Evolutionary conservation across 2,797 vertebrate genomes (phyloP), one percentile per base, ranked within the genome.

Genomic region (Trematomus bernacchii): DNA sequence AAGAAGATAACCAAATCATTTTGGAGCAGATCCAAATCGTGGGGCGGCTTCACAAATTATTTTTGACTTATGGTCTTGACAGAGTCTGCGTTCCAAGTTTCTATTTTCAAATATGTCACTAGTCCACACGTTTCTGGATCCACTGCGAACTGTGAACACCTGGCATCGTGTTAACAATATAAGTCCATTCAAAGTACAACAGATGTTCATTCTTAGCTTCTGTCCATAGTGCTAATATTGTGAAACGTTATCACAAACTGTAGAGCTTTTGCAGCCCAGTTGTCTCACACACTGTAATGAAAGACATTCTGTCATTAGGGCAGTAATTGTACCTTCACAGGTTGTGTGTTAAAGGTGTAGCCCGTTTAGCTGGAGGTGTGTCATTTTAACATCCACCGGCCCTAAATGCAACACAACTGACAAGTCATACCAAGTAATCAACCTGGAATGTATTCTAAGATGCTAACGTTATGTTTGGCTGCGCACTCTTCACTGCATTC

Each of bases 311-410:
- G 57, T 52, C 53, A 76, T 47, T 55, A 47, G 14, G 1, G 43
- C 42, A 9, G 23, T 6, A 33, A 23, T n/a, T 58, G 48, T 16
- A 30, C 13, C 15, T 64, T 4, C 18, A 71, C 40, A 11, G 48
- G 18, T 51, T 64, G 72, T 79, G 55, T 50, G 54, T 65, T 47
- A 43, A 80, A 62, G 85, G 74, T 65, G 79, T 16, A 40, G 60
- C 61, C 30, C 1, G 7, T 74, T 66, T 11, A 40, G 40, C 42
- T 44, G 47, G 18, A 80, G 75, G 74, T 37, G 66, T 78, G 79
- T 64, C 43, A 37, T 18, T 71, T 54, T 10, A 11, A 10, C 10
- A 47, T 1, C n/a, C 33, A 54, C 11, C 0, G 6, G 10, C 61
- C 54, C 59, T 14, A 19, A 4, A 69, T 55, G 53, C 40, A 37